phyloP scores from a whole-genome alignment of 2,113 vertebrate species.

The Garra rufa region DNA sequence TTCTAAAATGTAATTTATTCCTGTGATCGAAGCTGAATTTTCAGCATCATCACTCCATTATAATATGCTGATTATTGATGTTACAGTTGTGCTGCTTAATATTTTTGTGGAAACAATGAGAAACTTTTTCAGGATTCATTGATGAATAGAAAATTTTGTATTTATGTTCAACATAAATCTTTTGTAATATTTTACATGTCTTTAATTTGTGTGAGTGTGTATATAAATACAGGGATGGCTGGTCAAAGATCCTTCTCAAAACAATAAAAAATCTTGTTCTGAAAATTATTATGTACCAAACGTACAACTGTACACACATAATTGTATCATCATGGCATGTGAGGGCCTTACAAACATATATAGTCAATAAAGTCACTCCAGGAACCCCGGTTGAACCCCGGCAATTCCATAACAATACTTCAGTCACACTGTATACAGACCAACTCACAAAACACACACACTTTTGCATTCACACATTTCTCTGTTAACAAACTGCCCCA shows the following conservation, averaged over 20 bases:
- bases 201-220: not conserved
- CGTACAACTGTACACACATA: not conserved
- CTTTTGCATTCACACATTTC: not conserved
- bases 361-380: not conserved
- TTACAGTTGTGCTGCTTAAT: not conserved
- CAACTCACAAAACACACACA: not conserved
- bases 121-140: not conserved
- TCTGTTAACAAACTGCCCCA: not conserved
- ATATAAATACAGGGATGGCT: not conserved
- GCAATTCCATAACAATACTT: not conserved
- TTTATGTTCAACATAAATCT: too few relatives aligned
- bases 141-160: too few relatives aligned
- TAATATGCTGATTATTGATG: too few relatives aligned
- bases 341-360: not conserved
- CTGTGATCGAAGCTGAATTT: too few relatives aligned
- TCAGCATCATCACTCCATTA: too few relatives aligned
- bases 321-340: not conserved
- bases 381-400: too few relatives aligned
- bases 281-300: not conserved
- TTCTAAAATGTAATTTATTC: too few relatives aligned
- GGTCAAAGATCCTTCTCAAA: constrained; percentile 1
- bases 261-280: not conserved
- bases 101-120: not conserved
- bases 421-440: not conserved
- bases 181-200: too few relatives aligned